Percentiles rank a stretch among this genome's conserved stretches.
phyloP scores from a whole-genome alignment of 2,888 invertebrate species.

The Melieria picta region DNA sequence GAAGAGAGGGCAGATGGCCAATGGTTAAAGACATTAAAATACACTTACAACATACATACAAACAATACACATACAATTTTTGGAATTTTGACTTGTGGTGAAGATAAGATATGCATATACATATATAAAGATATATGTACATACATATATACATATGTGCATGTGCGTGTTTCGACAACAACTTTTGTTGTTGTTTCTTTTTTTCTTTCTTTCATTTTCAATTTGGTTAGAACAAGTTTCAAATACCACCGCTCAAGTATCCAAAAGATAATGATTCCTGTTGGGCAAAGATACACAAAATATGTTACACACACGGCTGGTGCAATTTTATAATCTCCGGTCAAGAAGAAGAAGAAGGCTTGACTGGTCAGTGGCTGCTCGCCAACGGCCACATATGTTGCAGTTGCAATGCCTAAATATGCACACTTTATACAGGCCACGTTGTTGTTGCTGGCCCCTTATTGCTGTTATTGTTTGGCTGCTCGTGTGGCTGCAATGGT shows the following conservation, averaged over 20 bases:
- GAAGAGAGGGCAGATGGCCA: not conserved
- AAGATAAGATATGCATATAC: not conserved
- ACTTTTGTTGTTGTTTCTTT: conserved; percentile 12
- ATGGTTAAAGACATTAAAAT: not conserved
- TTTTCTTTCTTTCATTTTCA: conserved; percentile 2
- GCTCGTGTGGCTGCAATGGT: conserved; percentile 6
- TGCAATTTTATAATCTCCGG: not conserved
- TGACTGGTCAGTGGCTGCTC: too few species aligned
- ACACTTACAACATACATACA: not conserved
- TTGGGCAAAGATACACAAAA: not conserved
- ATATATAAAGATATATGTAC: conserved; percentile 1
- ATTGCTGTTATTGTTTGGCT: not conserved
- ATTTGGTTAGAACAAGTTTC: not conserved
- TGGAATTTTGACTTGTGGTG: too few species aligned
- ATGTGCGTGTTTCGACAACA: conserved; percentile 4
- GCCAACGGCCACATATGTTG: conserved; percentile 4
- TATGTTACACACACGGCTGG: not conserved
- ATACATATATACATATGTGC: not conserved
- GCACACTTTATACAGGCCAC: not conserved
- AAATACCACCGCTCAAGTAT: conserved; percentile 5
- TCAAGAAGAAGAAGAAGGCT: not conserved
- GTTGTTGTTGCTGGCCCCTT: not conserved
- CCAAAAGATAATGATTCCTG: conserved; percentile 7
- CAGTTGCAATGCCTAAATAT: not conserved
- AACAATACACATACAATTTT: too few species aligned